phyloP scores from a whole-genome alignment of 2,797 vertebrate genomes.

The Karalla daura region DNA sequence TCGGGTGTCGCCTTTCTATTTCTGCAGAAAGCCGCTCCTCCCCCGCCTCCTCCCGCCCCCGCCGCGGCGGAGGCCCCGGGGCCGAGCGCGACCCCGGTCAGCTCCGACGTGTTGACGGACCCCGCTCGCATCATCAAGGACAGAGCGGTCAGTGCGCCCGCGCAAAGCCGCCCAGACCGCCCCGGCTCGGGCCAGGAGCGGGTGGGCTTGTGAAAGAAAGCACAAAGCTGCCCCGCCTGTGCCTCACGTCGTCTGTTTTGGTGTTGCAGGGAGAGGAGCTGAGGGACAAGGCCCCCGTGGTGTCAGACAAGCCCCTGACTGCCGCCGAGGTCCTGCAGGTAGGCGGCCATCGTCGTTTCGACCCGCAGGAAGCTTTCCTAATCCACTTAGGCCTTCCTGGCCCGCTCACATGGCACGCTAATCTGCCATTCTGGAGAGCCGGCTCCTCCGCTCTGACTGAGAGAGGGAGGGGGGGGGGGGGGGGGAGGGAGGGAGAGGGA shows the following conservation, averaged over 20 bases:
- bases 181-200: neutral
- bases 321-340: constrained; percentile 86
- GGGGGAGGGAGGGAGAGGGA: no score
- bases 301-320: constrained; percentile 79
- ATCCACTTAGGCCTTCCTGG: constrained; percentile 44
- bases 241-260: neutral
- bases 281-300: constrained; percentile 72
- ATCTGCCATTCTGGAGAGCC: constrained; percentile 28
- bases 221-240: neutral
- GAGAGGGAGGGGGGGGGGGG: neutral
- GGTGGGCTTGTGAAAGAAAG: neutral
- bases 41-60: constrained; percentile 58
- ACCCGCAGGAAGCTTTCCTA: constrained; percentile 5
- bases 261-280: constrained; percentile 80
- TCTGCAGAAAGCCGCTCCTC: constrained; percentile 71
- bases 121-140: constrained; percentile 82
- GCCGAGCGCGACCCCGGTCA: constrained; percentile 52
- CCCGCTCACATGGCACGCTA: constrained; percentile 41
- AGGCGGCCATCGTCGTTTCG: constrained; percentile 31
- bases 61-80: constrained; percentile 67
- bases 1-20: constrained; percentile 13
- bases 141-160: constrained; percentile 63
- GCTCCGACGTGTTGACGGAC: constrained; percentile 77
- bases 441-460: neutral
- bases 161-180: neutral